Evolutionary conservation across 2,113 vertebrate species (phyloP), one percentile per base, ranked within the genome.

Genomic region (Noctilio leporinus): DNA sequence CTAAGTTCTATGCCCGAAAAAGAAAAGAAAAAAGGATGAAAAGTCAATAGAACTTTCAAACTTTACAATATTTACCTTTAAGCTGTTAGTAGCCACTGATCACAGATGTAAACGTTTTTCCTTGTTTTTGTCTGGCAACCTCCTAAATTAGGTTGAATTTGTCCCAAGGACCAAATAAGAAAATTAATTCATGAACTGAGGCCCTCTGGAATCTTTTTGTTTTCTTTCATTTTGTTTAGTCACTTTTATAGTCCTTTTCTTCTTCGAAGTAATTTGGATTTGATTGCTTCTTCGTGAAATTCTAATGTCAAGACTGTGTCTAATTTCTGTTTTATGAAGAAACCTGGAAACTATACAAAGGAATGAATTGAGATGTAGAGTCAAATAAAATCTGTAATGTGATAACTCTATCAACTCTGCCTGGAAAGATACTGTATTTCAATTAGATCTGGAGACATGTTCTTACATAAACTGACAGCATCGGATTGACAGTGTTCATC

Each of bases 261-360:
- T 95, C 97, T 96, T 97, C 76, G 49, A 96, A 97, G 97, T 97
- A 97, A 97, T 97, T 97, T 97, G 96, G 97, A 96, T 97, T 97
- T 97, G 97, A 97, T 97, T 97, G 92, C 96, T 96, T 97, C 95
- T 97, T 97, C 59, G 94, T 97, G 97, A 95, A 97, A 97, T 95
- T 96, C 97, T 94, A 96, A 97, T 97, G 97, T 96, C 97, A 97
- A 97, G 97, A 96, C 96, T 96, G 96, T 92, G 93, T 96, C 97
- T 97, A 97, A 97, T 97, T 97, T 97, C 97, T 97, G 95, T 97
- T 97, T 97, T 97, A 97, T 97, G 97, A 97, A 96, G 97, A 97
- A 97, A 96, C 96, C 97, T 97, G 97, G 97, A 97, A 97, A 97
- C 90, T 92, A 96, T 94, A 97, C 97, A 97, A 96, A 97, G 96